Conservation (phyloP, 2,888 invertebrate genomes). For the Aelia acuminata region DNA sequence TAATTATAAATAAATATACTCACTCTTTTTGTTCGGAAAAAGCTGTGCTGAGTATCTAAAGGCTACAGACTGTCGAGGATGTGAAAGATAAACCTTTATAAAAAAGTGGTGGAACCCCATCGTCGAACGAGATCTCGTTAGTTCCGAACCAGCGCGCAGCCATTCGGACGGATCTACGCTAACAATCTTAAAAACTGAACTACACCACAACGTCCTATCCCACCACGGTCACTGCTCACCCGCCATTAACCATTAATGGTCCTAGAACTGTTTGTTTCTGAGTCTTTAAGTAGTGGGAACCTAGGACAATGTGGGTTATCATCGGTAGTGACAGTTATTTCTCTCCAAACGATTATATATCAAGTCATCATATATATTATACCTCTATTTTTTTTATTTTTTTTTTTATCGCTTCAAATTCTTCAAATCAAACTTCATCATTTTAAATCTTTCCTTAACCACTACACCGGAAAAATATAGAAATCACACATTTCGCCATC, state of each 20-base stretch:
- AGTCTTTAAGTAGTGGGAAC: neutral
- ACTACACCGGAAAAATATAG: no score
- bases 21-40: no score
- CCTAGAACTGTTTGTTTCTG: neutral
- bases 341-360: no score
- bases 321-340: no score
- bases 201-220: neutral
- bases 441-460: no score
- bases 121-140: neutral
- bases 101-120: neutral
- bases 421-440: no score
- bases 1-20: no score
- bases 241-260: slow-evolving; percentile 14
- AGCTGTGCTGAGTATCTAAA: neutral
- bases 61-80: neutral
- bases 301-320: no score
- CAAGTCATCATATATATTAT: no score
- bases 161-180: neutral
- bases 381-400: no score
- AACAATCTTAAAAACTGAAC: slow-evolving; percentile 27
- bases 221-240: neutral
- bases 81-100: neutral
- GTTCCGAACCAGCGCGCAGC: neutral
- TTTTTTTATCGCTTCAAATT: no score
- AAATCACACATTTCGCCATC: no score